Evolutionary conservation across 2,888 invertebrate species (phyloP).

Genomic region (Oasisia sp.): DNA sequence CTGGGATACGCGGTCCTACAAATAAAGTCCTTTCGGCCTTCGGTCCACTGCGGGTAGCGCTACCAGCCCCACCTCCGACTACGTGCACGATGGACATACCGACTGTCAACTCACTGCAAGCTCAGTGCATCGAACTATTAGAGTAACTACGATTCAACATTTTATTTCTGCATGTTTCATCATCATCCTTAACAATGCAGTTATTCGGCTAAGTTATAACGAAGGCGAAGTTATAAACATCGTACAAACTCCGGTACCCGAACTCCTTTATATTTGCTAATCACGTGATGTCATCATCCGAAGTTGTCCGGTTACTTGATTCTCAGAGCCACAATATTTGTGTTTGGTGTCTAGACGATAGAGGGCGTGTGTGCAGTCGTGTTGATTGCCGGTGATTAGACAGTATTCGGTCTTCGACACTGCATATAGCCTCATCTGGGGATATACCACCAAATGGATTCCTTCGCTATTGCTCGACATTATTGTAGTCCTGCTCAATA

Average conservation of each 20-base stretch:
- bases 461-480: no score
- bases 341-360: background rate
- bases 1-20: conserved; percentile 53
- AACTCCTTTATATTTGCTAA: background rate
- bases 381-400: no score
- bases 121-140: background rate
- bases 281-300: background rate
- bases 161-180: background rate
- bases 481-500: no score
- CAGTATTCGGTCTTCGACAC: no score
- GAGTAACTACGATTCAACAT: background rate
- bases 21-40: conserved; percentile 54
- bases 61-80: conserved; percentile 37
- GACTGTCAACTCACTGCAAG: background rate
- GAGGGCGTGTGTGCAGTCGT: background rate
- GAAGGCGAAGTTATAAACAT: background rate
- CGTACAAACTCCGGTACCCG: no score
- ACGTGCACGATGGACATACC: background rate
- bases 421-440: no score
- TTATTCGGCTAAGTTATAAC: background rate
- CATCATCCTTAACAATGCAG: background rate
- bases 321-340: background rate
- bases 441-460: no score
- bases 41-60: conserved; percentile 42
- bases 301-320: background rate